A percentile compares a stretch with the other conserved stretches of the same genome.
Conservation (phyloP, 2,888 invertebrate species). For the Mesopsocus fuscifrons region DNA sequence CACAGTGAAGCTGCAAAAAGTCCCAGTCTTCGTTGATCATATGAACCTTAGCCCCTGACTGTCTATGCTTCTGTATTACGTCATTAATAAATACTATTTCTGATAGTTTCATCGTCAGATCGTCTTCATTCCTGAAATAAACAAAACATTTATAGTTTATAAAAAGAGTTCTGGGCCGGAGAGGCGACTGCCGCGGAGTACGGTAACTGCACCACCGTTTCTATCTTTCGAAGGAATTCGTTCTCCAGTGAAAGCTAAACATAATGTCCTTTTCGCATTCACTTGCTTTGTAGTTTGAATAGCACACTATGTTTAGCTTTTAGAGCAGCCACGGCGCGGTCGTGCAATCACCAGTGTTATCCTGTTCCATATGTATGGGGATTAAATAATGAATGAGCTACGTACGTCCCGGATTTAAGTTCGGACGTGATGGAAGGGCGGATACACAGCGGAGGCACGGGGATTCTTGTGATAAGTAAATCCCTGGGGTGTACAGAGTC, state of each 20-base stretch:
- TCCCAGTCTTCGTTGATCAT: constrained; percentile 94
- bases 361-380: too few relatives aligned
- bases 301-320: constrained; percentile 11
- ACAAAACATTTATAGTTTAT: too few relatives aligned
- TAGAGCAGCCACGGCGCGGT: too few relatives aligned
- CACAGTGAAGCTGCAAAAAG: constrained; percentile 84
- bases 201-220: too few relatives aligned
- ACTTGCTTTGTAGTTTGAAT: constrained; percentile 17
- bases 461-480: constrained; percentile 75
- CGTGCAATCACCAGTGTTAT: too few relatives aligned
- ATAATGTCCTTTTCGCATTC: too few relatives aligned
- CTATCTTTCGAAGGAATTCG: too few relatives aligned
- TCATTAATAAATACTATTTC: constrained; percentile 92
- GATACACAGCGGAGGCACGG: constrained; percentile 94
- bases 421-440: constrained; percentile 92
- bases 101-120: constrained; percentile 90
- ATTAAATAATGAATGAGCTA: too few relatives aligned
- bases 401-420: constrained; percentile 81
- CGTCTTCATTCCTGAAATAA: constrained; percentile 68
- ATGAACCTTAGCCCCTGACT: constrained; percentile 75
- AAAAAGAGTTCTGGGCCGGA: too few relatives aligned
- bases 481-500: constrained; percentile 54
- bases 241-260: too few relatives aligned
- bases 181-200: too few relatives aligned
- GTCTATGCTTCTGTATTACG: constrained; percentile 71